phyloP scores from a whole-genome alignment of 2,888 invertebrate species.

The Eupeodes latifasciatus region DNA sequence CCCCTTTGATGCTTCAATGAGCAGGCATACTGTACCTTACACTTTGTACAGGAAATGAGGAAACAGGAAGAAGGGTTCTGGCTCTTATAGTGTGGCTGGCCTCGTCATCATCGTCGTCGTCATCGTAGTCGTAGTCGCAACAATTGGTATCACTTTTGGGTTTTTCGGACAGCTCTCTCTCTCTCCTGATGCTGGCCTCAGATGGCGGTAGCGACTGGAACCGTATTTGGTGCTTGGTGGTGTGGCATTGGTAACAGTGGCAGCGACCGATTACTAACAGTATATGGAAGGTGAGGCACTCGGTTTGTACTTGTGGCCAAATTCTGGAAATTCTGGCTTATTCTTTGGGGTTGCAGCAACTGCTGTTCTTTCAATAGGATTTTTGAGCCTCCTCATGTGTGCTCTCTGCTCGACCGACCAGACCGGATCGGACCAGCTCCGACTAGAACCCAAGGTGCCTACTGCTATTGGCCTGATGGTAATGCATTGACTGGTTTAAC shows the following conservation, averaged over 20 bases:
- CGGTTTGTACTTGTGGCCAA: conserved; percentile 84
- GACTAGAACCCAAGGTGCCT: background rate
- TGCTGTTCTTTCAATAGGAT: conserved; percentile 59
- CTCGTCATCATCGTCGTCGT: conserved; percentile 13
- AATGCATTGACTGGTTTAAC: conserved; percentile 72
- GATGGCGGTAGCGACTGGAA: conserved; percentile 40
- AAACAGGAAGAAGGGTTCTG: conserved; percentile 15
- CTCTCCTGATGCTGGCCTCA: conserved; percentile 24
- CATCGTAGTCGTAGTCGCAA: conserved; percentile 27
- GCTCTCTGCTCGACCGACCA: background rate
- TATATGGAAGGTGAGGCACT: conserved; percentile 77
- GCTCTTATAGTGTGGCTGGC: conserved; percentile 21
- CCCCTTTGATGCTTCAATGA: conserved; percentile 63
- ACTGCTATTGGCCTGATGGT: background rate
- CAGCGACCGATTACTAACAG: conserved; percentile 38
- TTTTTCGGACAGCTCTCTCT: conserved; percentile 51
- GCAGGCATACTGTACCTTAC: conserved; percentile 4
- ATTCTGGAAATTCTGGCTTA: conserved; percentile 72
- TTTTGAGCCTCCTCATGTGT: conserved; percentile 28
- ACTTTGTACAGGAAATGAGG: background rate
- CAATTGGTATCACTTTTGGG: conserved; percentile 67
- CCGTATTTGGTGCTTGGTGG: conserved; percentile 4
- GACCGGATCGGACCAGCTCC: too few species aligned
- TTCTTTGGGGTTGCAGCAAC: conserved; percentile 68
- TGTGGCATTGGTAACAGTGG: conserved; percentile 55